Percentiles rank a stretch among this genome's conserved stretches.
Conservation (phyloP, 2,113 vertebrate species). For the Elephantulus edwardii region DNA sequence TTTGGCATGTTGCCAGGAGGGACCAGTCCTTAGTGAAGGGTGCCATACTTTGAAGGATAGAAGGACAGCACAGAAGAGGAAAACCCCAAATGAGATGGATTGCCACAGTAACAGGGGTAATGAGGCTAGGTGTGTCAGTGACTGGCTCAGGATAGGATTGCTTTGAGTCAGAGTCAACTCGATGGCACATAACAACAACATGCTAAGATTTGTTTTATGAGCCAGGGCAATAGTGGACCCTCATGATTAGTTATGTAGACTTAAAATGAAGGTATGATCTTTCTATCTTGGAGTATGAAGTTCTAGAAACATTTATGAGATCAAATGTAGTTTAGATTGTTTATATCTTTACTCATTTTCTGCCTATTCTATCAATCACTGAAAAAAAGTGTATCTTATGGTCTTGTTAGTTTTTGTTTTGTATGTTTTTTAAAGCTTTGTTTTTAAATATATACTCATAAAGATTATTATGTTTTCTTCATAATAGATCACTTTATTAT, state of each 20-base stretch:
- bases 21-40: no score
- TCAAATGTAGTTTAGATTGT: not conserved
- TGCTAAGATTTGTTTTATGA: not conserved
- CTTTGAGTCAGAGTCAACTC: no score
- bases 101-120: no score
- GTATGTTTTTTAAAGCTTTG: not conserved
- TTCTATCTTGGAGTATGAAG: not conserved
- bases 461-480: not conserved
- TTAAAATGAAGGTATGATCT: not conserved
- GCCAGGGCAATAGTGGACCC: not conserved
- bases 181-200: no score
- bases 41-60: no score
- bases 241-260: not conserved
- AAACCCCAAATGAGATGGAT: no score
- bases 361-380: not conserved
- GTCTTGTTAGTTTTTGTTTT: constrained; percentile 23
- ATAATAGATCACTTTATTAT: not conserved
- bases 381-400: not conserved
- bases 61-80: no score
- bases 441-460: not conserved
- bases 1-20: no score
- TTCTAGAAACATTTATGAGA: not conserved
- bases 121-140: no score
- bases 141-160: no score
- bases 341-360: not conserved